Evolutionary conservation across 2,888 invertebrate genomes (phyloP), one percentile per base, ranked within the genome.

Genomic region (Volucella bombylans): DNA sequence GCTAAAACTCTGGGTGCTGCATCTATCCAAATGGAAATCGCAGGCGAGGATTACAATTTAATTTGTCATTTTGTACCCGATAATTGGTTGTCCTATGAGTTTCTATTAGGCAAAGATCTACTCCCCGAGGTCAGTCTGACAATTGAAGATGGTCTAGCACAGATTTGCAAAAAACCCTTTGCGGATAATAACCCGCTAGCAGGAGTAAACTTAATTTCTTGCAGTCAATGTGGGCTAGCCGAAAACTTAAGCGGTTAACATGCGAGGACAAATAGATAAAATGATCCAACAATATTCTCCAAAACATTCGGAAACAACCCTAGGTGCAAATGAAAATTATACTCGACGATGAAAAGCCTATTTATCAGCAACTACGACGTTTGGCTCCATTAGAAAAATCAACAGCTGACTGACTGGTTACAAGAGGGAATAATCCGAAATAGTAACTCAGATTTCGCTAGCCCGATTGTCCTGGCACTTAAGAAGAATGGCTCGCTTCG

Each of bases 261-360:
- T 41, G 15, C 18, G 59, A 38, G 2, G 39, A 1, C 49, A 71
- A 11, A 50, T 71, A 2, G 50, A 50, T 43, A 55, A 71, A 4
- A 72, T 45, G 41, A 72, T 72, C 90, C 80, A 87, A 91, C 0
- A 90, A 18, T 1, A 18, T 18, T 18, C 18, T 18, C 18, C 18
- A 18, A 92, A 77, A 52, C 38, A 49, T n/a, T 55, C 55, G 23
- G 64, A 73, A 55, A 61, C 14, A 61, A 61, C 57, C 3, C 43
- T n/a, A 55, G 15, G 59, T 61, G n/a, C n/a, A 52, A 49, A 62
- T 72, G 62, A 72, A 72, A 62, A 59, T 62, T 8, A 50, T 64
- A 11, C 18, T 18, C 18, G 18, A 18, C 18, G 18, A 18, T 18
- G 18, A 18, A 18, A 18, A 18, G 1, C 18, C 18, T 1, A 18